Conservation (phyloP, 2,888 invertebrate species). For the Polietes domitor region DNA sequence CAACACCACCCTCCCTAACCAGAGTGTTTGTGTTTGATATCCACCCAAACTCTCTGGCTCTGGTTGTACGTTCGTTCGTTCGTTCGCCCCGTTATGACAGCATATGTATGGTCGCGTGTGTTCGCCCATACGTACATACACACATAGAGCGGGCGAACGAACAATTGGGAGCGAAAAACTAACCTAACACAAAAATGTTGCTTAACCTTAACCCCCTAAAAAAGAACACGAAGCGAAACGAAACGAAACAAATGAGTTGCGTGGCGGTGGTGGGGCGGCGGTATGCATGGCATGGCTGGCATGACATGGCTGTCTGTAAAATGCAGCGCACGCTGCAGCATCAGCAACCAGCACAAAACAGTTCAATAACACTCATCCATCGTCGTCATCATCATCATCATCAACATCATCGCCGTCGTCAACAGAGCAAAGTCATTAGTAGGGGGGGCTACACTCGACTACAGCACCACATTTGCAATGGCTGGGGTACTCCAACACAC, state of each 20-base stretch:
- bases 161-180: constrained; percentile 59
- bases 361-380: constrained; percentile 64
- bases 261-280: not conserved
- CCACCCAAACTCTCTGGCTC: constrained; percentile 36
- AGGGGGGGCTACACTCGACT: constrained; percentile 6
- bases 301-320: constrained; percentile 6
- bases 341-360: constrained; percentile 55
- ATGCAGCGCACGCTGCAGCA: constrained; percentile 35
- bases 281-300: constrained; percentile 30
- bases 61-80: constrained; percentile 11
- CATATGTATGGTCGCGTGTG: not conserved
- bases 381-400: constrained; percentile 37
- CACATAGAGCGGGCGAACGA: constrained; percentile 4
- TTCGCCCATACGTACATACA: not conserved
- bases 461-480: not conserved
- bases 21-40: constrained; percentile 6
- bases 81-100: not conserved
- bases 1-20: constrained; percentile 42
- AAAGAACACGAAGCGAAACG: constrained; percentile 31
- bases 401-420: not conserved
- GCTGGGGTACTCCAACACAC: not conserved
- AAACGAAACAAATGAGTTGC: constrained; percentile 31
- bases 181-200: constrained; percentile 66
- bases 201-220: constrained; percentile 67
- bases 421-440: not conserved